Evolutionary conservation across 2,888 invertebrate genomes (phyloP).

Genomic region (Mythimna lalbum): DNA sequence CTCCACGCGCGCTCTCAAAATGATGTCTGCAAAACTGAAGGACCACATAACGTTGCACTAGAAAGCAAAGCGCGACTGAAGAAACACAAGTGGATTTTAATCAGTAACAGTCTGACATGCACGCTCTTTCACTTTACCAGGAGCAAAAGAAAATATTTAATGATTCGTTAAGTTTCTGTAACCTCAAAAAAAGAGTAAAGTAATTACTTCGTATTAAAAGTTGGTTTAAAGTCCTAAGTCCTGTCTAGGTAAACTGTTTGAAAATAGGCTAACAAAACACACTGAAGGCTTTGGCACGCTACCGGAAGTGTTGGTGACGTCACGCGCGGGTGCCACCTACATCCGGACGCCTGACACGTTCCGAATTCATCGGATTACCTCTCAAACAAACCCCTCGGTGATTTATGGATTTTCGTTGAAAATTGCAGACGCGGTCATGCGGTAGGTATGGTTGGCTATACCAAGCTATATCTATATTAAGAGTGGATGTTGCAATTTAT

Average conservation of each 20-base stretch:
- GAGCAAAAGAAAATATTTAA: too few relatives aligned
- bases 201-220: not conserved
- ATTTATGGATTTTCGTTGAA: conserved; percentile 62
- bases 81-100: too few relatives aligned
- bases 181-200: too few relatives aligned
- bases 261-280: conserved; percentile 65
- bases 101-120: too few relatives aligned
- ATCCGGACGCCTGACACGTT: conserved; percentile 73
- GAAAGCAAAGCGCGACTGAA: too few relatives aligned
- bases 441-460: not conserved
- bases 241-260: conserved; percentile 48
- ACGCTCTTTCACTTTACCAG: too few relatives aligned
- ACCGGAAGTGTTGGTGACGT: conserved; percentile 74
- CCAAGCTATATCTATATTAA: not conserved
- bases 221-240: conserved; percentile 10
- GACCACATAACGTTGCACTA: too few relatives aligned
- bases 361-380: conserved; percentile 65
- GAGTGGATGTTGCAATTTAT: conserved; percentile 4
- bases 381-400: conserved; percentile 63
- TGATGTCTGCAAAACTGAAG: too few relatives aligned
- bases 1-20: too few relatives aligned
- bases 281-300: conserved; percentile 64
- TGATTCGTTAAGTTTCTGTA: too few relatives aligned
- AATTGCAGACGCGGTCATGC: conserved; percentile 41
- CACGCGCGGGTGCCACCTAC: conserved; percentile 70